Percentiles rank a stretch among this genome's conserved stretches.
Evolutionary conservation across 2,797 vertebrate species (phyloP).

Genomic region (Squalus acanthias): DNA sequence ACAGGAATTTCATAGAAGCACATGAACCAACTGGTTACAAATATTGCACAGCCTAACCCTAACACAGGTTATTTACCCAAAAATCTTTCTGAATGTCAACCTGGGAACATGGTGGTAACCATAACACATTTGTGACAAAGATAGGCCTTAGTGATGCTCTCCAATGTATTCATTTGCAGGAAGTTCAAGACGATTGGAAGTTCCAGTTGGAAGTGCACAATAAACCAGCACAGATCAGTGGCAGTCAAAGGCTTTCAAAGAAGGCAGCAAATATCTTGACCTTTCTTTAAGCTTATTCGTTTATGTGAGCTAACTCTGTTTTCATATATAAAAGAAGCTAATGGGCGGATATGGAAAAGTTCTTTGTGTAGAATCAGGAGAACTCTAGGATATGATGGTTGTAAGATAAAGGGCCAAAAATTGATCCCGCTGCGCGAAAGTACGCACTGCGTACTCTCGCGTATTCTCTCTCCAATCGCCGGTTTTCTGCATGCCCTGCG

Average conservation of each 20-base stretch:
- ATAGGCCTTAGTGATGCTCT: neutral
- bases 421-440: too few species aligned
- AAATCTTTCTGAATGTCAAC: neutral
- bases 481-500: too few species aligned
- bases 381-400: neutral
- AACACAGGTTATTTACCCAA: neutral
- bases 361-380: neutral
- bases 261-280: neutral
- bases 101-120: neutral
- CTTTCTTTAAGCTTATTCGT: neutral
- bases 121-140: neutral
- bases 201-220: neutral
- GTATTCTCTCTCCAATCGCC: too few species aligned
- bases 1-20: neutral
- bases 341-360: neutral
- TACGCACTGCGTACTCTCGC: too few species aligned
- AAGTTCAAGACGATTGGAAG: neutral
- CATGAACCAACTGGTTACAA: neutral
- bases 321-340: neutral
- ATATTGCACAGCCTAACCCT: neutral
- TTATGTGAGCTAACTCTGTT: neutral
- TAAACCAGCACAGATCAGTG: neutral
- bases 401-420: neutral
- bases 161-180: neutral
- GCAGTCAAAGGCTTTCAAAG: neutral